Base-by-base conservation (phyloP, 2,888 invertebrate species). In the Machimus atricapillus region DNA sequence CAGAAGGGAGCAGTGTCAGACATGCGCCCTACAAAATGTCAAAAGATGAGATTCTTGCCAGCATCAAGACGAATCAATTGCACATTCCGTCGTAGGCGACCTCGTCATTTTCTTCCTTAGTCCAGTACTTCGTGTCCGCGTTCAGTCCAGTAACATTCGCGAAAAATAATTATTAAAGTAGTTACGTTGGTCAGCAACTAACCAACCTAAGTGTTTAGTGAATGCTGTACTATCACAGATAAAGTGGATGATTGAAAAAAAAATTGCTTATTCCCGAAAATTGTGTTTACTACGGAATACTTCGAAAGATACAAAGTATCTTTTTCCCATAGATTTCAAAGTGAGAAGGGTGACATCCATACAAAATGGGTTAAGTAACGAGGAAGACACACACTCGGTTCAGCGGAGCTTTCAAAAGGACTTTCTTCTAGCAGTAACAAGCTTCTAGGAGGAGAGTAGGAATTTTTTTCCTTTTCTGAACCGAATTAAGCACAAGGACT, bases 41-140 rank as follows among this genome's bases (percentile, higher is more conserved):
- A 83, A 83, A 83, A 23, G 40, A 83, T 66, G 37, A 40, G 40
- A 58, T 83, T 83, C 82, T 83, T 83, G 82, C 82, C 82, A 83
- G 82, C 82, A 83, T 83, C 82, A 83, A 83, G 40, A 16, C 16
- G 82, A 83, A 66, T 66, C 66, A 19, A 66, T 66, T 83, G 37
- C 66, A 40, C 56, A 79, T 83, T 40, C 34, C 19, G 40, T 83
- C 82, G 58, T 31, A 19, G 52, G 52, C 14, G 52, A 52, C 52
- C 7, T 27, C 66, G 27, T 66, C 66, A 27, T 66, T 66, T 66
- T 27, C 12, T 1, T 66, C 66, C 7, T 7, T 19, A 66, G 66
- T 66, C 23, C 66, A 66, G 66, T 9, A 66, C 0, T 66, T 66
- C 43, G 79, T 43, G 58, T 83, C 27, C 34, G n/a, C 12, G 66